These are phyloP conservation scores for Dasypus novemcinctus DNA, from an alignment of 2,113 vertebrate genomes.

Conservation along the genomic window DNA sequence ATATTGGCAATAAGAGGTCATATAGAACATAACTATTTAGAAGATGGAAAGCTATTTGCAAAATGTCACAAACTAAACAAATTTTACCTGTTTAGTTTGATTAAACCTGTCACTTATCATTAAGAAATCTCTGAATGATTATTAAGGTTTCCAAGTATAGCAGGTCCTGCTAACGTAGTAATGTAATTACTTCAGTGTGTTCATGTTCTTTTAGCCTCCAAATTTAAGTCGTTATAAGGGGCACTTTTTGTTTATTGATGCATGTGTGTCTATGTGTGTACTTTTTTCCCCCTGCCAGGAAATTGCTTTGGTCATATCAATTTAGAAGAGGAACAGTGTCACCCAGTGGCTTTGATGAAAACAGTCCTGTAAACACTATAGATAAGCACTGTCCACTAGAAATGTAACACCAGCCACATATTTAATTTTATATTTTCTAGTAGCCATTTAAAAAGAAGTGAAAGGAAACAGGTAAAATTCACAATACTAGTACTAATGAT, in stretches of 20 bases:
- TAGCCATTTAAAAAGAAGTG: background rate
- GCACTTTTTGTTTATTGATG: background rate
- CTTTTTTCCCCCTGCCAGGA: constrained; percentile 57
- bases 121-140: background rate
- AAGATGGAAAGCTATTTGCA: background rate
- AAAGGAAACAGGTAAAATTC: background rate
- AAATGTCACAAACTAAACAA: background rate
- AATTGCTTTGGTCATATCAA: constrained; percentile 53
- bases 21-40: background rate
- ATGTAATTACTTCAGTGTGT: background rate
- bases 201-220: background rate
- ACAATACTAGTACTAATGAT: background rate
- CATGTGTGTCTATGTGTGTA: background rate
- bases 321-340: constrained; percentile 68
- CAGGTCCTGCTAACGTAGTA: background rate
- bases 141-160: background rate
- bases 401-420: background rate
- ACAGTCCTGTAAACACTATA: constrained; percentile 35
- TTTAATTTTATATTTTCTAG: background rate
- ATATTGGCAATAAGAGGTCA: background rate
- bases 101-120: constrained; percentile 8
- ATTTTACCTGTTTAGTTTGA: background rate
- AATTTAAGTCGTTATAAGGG: background rate
- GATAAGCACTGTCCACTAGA: background rate
- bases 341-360: constrained; percentile 69